Evolutionary conservation across 2,797 vertebrate genomes (phyloP).

Genomic region (Betta splendens): DNA sequence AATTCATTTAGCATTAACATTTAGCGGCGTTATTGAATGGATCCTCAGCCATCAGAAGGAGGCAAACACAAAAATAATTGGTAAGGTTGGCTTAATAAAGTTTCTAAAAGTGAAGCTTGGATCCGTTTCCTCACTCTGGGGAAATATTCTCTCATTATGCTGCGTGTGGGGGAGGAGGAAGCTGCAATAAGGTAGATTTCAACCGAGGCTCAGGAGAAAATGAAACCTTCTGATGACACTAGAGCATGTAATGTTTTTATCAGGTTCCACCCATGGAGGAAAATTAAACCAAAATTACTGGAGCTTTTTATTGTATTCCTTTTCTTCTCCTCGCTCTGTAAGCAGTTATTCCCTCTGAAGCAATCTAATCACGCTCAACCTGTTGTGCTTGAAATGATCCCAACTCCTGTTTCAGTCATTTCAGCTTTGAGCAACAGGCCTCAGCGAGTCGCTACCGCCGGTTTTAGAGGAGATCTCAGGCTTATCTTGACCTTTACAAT

Average conservation of each 20-base stretch:
- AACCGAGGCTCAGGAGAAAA: slow-evolving; percentile 73
- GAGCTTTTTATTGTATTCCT: slow-evolving; percentile 4
- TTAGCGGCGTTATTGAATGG: slow-evolving; percentile 55
- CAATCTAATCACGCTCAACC: slow-evolving; percentile 12
- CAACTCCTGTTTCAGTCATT: background rate
- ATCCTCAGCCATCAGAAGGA: slow-evolving; percentile 49
- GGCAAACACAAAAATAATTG: slow-evolving; percentile 71
- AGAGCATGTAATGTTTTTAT: slow-evolving; percentile 75
- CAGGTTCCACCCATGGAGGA: slow-evolving; percentile 63
- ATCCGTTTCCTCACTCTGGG: slow-evolving; percentile 72
- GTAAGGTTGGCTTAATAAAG: slow-evolving; percentile 80
- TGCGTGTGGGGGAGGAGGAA: slow-evolving; percentile 62
- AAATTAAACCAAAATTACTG: slow-evolving; percentile 73
- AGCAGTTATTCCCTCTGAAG: slow-evolving; percentile 46
- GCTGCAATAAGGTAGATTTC: slow-evolving; percentile 79
- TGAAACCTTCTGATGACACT: slow-evolving; percentile 73
- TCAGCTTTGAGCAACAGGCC: background rate
- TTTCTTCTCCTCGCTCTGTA: slow-evolving; percentile 29
- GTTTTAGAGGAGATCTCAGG: background rate
- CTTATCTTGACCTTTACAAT: background rate
- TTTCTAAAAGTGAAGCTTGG: slow-evolving; percentile 74
- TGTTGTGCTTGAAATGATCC: slow-evolving; percentile 15
- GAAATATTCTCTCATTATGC: slow-evolving; percentile 84
- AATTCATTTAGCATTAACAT: slow-evolving; percentile 61
- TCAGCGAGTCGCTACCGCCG: background rate